These are phyloP conservation scores for Glaucomys volans DNA, from an alignment of 2,113 vertebrate genomes.

Conservation along the genomic window DNA sequence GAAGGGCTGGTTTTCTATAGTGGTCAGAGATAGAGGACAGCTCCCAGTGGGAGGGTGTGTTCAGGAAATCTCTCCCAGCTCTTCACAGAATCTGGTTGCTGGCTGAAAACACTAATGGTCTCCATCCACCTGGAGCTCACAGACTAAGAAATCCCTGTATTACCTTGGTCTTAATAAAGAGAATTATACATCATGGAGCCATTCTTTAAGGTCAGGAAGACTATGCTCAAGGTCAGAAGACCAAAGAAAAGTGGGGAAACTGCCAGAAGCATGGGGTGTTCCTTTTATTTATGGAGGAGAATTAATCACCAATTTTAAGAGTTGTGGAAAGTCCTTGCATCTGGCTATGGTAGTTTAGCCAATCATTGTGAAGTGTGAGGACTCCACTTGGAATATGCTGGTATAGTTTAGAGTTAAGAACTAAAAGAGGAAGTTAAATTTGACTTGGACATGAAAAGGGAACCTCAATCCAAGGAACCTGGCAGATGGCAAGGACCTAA, in stretches of 20 bases:
- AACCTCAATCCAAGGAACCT: background rate
- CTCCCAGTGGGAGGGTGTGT: background rate
- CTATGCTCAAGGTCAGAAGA: background rate
- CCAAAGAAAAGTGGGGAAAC: background rate
- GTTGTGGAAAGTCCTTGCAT: background rate
- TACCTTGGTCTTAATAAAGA: background rate
- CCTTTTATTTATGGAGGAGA: background rate
- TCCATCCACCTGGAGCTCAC: background rate
- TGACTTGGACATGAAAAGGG: background rate
- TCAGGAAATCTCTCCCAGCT: background rate
- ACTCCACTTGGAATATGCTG: constrained; percentile 28
- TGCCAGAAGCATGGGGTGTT: background rate
- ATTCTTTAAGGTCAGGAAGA: background rate
- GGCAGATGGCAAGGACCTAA: constrained; percentile 15
- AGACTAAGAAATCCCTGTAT: background rate
- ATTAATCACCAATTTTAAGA: background rate
- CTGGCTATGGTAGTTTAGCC: background rate
- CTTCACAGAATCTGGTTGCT: background rate
- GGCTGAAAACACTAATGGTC: background rate
- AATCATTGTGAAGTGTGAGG: background rate
- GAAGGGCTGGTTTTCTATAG: background rate
- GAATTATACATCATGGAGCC: background rate
- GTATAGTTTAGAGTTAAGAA: background rate
- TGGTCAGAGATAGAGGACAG: background rate
- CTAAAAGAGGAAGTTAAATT: constrained; percentile 11